Evolutionary conservation across 2,113 vertebrate genomes (phyloP).

Genomic region (Condylura cristata): DNA sequence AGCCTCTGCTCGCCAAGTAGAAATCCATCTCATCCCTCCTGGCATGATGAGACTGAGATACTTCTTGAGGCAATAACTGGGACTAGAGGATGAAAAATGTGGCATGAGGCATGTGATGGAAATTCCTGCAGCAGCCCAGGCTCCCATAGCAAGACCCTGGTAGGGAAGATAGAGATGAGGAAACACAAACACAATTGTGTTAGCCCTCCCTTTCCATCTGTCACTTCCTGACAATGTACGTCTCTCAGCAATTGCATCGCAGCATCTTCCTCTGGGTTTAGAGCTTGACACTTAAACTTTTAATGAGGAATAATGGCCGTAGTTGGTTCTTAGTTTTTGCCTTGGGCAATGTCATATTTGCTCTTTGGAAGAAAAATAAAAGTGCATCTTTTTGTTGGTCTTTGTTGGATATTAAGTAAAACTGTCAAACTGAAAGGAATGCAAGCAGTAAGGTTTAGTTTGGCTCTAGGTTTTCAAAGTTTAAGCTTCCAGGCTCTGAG

Average conservation of each 20-base stretch:
- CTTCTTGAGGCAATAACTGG: neutral
- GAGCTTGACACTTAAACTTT: neutral
- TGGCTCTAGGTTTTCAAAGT: neutral
- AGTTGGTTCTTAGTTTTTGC: neutral
- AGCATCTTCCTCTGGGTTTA: neutral
- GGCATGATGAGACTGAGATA: neutral
- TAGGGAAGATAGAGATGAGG: neutral
- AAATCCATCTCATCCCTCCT: neutral
- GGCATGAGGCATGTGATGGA: neutral
- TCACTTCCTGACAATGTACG: neutral
- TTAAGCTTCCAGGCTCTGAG: neutral
- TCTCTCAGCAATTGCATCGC: neutral
- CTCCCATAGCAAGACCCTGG: neutral
- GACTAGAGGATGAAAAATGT: neutral
- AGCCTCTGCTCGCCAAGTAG: neutral
- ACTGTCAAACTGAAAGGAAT: neutral
- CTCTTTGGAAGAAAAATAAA: conserved; percentile 26
- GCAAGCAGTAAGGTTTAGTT: neutral
- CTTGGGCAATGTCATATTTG: neutral
- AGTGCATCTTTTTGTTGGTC: neutral
- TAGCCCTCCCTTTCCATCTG: neutral
- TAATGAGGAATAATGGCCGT: conserved; percentile 17
- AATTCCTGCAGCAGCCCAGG: neutral
- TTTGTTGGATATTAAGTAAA: neutral
- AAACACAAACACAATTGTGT: too few relatives aligned